Base-by-base conservation (phyloP, 1,140 invertebrate species). In the Diplogasteroides magnus region DNA sequence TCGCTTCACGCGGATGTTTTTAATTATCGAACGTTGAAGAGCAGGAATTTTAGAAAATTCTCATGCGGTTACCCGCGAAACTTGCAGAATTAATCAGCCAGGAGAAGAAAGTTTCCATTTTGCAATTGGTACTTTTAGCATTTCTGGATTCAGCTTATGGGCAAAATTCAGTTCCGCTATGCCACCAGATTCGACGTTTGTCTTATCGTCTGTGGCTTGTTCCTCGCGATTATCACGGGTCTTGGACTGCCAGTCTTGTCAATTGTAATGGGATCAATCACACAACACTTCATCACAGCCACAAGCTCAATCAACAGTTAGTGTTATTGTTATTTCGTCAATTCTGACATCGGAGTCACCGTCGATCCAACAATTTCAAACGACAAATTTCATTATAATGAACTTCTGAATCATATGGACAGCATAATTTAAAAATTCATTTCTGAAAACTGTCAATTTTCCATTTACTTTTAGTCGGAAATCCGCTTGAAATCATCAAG, bases 261-360 rank as follows among this genome's bases (percentile, higher is more conserved):
- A 31, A 71, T 75, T 61, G 71, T 75, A 32, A 71, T 75, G 62
- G 74, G 69, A 19, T 25, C n/a, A n/a, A n/a, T n/a, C n/a, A n/a
- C n/a, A n/a, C n/a, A 13, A 13, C 59, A 60, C 59, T 23, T 13
- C n/a, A 60, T 27, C 27, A 23, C 59, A 60, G n/a, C 11, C 13
- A 23, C 59, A 6, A n/a, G 11, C n/a, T 60, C 6, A 25, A n/a
- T 25, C n/a, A 25, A 25, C 13, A 23, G n/a, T 27, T 13, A 60
- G 23, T 13, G n/a, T 6, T 60, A 23, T 27, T 6, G 23, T 6
- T 13, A 60, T 6, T n/a, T 6, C 6, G 59, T 60, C 23, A 13
- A 13, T 27, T 27, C n/a, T 27, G 27, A 64, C 13, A 56, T 56
- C 48, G 23, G 48, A 56, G 48, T 14, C 13, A 56, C 48, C 13